These are phyloP conservation scores for Drosophila sordidapex DNA, from an alignment of 2,888 invertebrate species.

Conservation along the genomic window DNA sequence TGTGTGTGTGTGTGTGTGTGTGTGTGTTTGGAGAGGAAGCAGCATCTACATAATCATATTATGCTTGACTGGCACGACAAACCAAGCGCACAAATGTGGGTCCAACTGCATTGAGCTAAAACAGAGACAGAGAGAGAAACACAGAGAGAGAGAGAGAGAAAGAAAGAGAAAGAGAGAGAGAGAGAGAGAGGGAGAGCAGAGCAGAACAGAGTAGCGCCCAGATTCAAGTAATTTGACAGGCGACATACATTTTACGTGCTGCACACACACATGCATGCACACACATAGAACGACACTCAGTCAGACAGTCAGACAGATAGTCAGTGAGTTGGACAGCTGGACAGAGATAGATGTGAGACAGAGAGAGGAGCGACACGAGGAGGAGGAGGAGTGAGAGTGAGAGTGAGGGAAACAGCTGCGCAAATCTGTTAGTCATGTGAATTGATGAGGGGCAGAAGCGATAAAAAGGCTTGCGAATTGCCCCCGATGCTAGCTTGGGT, in stretches of 20 bases:
- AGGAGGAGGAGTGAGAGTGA: neutral
- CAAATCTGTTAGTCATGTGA: conserved; percentile 76
- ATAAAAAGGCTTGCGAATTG: conserved; percentile 75
- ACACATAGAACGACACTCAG: conserved; percentile 20
- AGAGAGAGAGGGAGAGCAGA: conserved; percentile 18
- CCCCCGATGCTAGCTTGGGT: conserved; percentile 14
- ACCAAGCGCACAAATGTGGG: conserved; percentile 79
- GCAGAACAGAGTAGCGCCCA: conserved; percentile 42
- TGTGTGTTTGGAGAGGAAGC: conserved; percentile 33
- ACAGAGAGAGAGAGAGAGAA: conserved; percentile 1
- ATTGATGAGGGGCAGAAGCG: conserved; percentile 79
- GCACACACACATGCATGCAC: conserved; percentile 26
- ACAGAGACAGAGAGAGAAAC: conserved; percentile 12
- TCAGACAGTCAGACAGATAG: conserved; percentile 16
- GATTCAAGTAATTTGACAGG: conserved; percentile 81
- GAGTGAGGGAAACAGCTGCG: conserved; percentile 64
- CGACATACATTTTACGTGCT: conserved; percentile 78
- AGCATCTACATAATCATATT: conserved; percentile 79
- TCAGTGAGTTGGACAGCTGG: conserved; percentile 28
- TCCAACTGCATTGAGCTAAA: conserved; percentile 71
- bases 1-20: conserved; percentile 6
- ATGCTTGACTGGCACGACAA: conserved; percentile 79
- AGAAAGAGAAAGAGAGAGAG: conserved; percentile 11
- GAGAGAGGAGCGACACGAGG: conserved; percentile 38
- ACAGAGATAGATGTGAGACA: conserved; percentile 8